Evolutionary conservation across 2,888 invertebrate species (phyloP), one percentile per base, ranked within the genome.

Genomic region (Troglohyphantes excavatus): DNA sequence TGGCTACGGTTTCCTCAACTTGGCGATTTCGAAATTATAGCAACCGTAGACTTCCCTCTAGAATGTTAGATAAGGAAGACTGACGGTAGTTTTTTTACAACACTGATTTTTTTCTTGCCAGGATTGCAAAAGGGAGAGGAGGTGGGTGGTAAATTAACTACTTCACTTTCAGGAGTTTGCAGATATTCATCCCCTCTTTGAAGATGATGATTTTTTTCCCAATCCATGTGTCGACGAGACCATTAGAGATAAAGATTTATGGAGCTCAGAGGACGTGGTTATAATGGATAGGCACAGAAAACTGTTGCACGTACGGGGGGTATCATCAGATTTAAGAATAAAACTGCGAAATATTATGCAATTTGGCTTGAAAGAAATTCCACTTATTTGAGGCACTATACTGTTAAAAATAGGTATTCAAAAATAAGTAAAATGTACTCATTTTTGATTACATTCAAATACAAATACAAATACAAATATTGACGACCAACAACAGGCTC

Each of bases 111-210:
- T 83, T 73, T 73, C 39, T n/a, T 63, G 46, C 21, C 29, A 61
- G 59, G 23, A 23, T 26, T 11, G 39, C 68, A 82, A n/a, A n/a
- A n/a, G n/a, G n/a, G n/a, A n/a, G n/a, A n/a, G n/a, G n/a, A n/a
- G n/a, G 82, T 72, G 61, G 65, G 83, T 73, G 65, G 65, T 73
- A 63, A 73, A 83, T 83, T 83, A 83, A 73, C 83, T 73, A 83
- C 83, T 83, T 65, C 53, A 53, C 53, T 53, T 39, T 53, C 13
- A 5, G 53, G 29, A 73, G 72, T 68, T 53, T 19, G 46, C n/a
- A 65, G 63, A 65, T 33, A 43, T 26, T 26, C 53, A 53, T 53
- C 29, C 46, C 43, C 46, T 23, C n/a, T 19, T 19, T 17, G 21
- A n/a, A 53, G 53, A 53, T 53, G 53, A 43, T 29, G 21, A 61